Conservation (phyloP, 2,888 invertebrate species). For the Brachylomia viminalis region DNA sequence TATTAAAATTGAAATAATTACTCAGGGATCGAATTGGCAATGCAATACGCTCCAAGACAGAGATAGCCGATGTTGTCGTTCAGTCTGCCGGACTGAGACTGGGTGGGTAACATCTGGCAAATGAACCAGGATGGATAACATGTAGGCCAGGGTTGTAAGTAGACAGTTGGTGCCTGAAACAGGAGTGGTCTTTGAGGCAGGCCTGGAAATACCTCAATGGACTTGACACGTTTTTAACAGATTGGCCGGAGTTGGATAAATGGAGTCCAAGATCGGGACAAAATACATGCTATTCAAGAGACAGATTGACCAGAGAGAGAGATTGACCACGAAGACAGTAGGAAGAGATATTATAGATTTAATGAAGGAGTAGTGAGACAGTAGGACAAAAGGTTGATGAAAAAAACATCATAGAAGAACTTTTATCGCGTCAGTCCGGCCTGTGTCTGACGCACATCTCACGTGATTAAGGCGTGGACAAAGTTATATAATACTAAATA, state of each 20-base stretch:
- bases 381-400: not conserved
- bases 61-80: not conserved
- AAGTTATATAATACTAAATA: conserved; percentile 20
- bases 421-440: not conserved
- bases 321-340: not conserved
- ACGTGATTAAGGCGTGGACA: conserved; percentile 11
- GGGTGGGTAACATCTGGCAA: not conserved
- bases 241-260: not conserved
- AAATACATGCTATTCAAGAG: not conserved
- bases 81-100: not conserved
- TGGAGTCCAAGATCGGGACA: not conserved
- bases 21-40: not conserved
- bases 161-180: not conserved
- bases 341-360: not conserved
- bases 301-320: not conserved
- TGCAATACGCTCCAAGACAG: not conserved
- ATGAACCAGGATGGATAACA: not conserved
- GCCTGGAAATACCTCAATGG: not conserved
- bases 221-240: not conserved
- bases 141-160: not conserved
- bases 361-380: not conserved
- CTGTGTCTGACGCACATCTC: conserved; percentile 20
- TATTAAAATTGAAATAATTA: not conserved
- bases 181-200: not conserved
- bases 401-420: not conserved